phyloP scores from a whole-genome alignment of 2,797 vertebrate species.

The Danionella dracula region DNA sequence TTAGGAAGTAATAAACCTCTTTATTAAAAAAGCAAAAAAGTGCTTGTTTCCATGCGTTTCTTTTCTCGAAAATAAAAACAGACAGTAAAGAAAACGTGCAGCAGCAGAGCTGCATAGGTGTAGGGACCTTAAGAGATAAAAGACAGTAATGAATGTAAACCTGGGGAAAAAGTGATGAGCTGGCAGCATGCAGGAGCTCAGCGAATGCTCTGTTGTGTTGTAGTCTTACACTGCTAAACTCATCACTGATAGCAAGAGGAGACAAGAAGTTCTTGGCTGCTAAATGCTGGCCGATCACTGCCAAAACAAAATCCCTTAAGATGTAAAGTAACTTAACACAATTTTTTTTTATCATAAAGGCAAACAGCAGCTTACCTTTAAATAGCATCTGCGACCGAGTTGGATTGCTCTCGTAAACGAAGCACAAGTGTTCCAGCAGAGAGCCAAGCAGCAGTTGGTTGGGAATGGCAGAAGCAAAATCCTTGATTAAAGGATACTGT shows the following conservation, averaged over 20 bases:
- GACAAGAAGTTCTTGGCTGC: slow-evolving; percentile 87
- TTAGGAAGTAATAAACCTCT: no score
- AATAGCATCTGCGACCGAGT: slow-evolving; percentile 81
- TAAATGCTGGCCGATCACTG: slow-evolving; percentile 82
- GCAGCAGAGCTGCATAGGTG: no score
- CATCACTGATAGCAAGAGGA: slow-evolving; percentile 87
- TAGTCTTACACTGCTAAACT: slow-evolving; percentile 89
- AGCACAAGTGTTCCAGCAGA: slow-evolving; percentile 90
- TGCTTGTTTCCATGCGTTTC: no score
- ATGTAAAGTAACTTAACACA: background rate
- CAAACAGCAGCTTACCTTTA: slow-evolving; percentile 66
- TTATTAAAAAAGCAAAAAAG: no score
- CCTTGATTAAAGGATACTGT: slow-evolving; percentile 64
- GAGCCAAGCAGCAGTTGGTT: slow-evolving; percentile 94
- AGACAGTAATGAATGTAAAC: slow-evolving; percentile 54
- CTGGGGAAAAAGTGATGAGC: slow-evolving; percentile 68
- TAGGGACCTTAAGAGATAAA: no score
- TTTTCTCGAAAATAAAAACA: no score
- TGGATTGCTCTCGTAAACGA: slow-evolving; percentile 83
- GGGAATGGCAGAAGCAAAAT: slow-evolving; percentile 85
- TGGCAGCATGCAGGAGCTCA: slow-evolving; percentile 83
- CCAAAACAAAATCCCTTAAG: background rate
- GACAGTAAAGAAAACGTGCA: no score
- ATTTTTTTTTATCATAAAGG: background rate
- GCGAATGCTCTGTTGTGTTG: slow-evolving; percentile 92